Percentiles rank a stretch among this genome's conserved stretches.
These are phyloP conservation scores for Exephanes ischioxanthus DNA, from an alignment of 2,888 invertebrate species.

Conservation along the genomic window DNA sequence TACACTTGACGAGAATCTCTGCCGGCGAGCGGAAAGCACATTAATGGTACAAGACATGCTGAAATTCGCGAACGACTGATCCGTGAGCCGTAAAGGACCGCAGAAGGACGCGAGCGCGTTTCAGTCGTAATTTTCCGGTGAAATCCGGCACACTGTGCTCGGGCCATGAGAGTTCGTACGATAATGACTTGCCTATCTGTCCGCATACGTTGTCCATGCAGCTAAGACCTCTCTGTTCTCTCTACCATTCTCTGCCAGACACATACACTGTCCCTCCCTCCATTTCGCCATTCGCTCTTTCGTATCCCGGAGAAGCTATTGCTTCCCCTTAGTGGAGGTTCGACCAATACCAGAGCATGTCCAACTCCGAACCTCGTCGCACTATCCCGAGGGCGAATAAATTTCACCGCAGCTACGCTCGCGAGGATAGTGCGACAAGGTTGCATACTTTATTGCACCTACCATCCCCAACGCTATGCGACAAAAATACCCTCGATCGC, in stretches of 20 bases:
- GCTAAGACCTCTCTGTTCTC: conserved; percentile 48
- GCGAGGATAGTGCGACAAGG: conserved; percentile 52
- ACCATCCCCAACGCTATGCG: conserved; percentile 18
- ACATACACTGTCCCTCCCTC: neutral
- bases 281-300: conserved; percentile 20
- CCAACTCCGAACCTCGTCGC: conserved; percentile 54
- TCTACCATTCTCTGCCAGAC: conserved; percentile 42
- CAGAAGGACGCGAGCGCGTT: conserved; percentile 39
- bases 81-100: conserved; percentile 62
- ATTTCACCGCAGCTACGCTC: conserved; percentile 57
- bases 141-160: conserved; percentile 26
- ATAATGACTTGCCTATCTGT: conserved; percentile 67
- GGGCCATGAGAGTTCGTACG: conserved; percentile 54
- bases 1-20: conserved; percentile 61
- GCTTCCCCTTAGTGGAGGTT: conserved; percentile 55
- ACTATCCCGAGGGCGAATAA: conserved; percentile 58
- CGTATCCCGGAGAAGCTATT: conserved; percentile 59
- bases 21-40: conserved; percentile 40
- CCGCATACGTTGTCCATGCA: conserved; percentile 59
- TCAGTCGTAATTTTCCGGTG: conserved; percentile 63
- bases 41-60: conserved; percentile 18
- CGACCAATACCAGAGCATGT: conserved; percentile 56
- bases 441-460: conserved; percentile 54
- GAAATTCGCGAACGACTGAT: conserved; percentile 62
- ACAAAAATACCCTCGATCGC: conserved; percentile 54